phyloP scores from a whole-genome alignment of 2,888 invertebrate genomes.

The Nesidiocoris tenuis region DNA sequence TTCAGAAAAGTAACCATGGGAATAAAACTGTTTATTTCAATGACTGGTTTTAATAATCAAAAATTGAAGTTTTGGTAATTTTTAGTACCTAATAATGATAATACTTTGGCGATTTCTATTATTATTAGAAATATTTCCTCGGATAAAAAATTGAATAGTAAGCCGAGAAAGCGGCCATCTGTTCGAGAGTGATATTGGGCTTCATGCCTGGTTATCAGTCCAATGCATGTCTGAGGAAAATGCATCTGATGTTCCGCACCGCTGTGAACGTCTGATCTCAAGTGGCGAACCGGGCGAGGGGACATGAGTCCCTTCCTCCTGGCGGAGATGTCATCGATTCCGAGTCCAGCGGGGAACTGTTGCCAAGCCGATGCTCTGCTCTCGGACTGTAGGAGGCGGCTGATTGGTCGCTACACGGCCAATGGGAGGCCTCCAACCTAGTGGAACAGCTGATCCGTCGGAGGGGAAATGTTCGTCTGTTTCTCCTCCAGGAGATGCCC shows the following conservation, averaged over 20 bases:
- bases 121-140: background rate
- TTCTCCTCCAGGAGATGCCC: background rate
- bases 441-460: constrained; percentile 43
- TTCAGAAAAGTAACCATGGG: too few relatives aligned
- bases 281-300: background rate
- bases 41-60: too few relatives aligned
- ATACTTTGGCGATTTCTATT: too few relatives aligned
- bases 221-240: background rate
- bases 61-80: too few relatives aligned
- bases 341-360: constrained; percentile 42
- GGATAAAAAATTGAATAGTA: background rate
- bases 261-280: background rate
- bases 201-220: background rate
- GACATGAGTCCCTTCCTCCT: background rate
- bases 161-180: background rate
- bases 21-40: too few relatives aligned
- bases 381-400: background rate
- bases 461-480: background rate
- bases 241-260: background rate
- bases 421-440: constrained; percentile 40
- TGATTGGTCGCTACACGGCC: constrained; percentile 33
- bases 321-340: constrained; percentile 36
- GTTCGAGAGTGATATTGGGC: background rate
- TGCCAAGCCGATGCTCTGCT: constrained; percentile 43
- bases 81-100: too few relatives aligned